Percentiles rank a stretch among this genome's conserved stretches.
Conservation (phyloP, 2,113 vertebrate genomes). For the Myrmophylax atrothorax region DNA sequence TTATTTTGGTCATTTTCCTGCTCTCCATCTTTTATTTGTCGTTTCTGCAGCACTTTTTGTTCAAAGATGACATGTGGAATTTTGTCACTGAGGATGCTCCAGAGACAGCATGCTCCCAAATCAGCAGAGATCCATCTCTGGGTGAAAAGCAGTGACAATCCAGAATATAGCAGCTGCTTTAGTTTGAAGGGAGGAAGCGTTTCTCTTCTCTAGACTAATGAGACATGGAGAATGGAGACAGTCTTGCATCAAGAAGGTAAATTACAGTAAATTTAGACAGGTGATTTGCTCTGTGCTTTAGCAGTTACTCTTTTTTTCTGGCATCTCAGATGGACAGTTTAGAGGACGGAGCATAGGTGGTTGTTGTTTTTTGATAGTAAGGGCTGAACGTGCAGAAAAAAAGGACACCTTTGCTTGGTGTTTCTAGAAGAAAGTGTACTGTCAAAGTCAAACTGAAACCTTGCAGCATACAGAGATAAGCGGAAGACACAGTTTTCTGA, state of each 20-base stretch:
- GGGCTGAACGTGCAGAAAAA: not conserved
- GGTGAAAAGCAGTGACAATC: not conserved
- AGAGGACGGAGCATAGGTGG: not conserved
- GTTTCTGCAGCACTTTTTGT: not conserved
- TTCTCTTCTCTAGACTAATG: not conserved
- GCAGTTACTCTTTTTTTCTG: not conserved
- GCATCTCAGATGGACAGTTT: not conserved
- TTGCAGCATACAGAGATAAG: not conserved
- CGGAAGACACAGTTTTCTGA: not conserved
- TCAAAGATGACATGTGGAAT: not conserved
- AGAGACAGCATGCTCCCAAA: not conserved
- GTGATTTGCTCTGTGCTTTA: not conserved
- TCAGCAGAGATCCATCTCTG: not conserved
- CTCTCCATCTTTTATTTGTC: not conserved
- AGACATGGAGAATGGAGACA: not conserved
- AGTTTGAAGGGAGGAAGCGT: not conserved
- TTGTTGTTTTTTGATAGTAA: not conserved
- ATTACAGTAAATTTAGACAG: not conserved
- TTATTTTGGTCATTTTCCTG: not conserved
- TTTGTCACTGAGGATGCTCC: not conserved
- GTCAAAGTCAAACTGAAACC: not conserved
- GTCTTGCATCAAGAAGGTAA: not conserved
- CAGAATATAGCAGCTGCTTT: not conserved
- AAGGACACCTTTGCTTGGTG: not conserved
- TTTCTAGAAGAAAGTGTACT: not conserved